Conservation (phyloP, 2,888 invertebrate genomes). For the Diaperis boleti region DNA sequence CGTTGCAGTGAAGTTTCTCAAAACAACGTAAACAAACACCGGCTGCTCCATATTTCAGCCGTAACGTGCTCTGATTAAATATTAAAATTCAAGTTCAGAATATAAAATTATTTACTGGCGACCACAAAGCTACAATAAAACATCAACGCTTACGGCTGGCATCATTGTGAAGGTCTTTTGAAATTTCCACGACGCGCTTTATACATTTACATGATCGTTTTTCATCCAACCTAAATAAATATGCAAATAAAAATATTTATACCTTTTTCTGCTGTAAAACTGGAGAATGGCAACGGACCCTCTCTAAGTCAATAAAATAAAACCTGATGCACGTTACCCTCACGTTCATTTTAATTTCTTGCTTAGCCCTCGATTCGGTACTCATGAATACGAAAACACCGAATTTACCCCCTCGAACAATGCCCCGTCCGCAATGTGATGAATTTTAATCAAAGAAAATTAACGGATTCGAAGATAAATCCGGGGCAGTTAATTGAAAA, state of each 20-base stretch:
- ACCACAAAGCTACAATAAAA: background rate
- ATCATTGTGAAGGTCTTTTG: background rate
- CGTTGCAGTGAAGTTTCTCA: too few species aligned
- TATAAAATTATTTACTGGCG: background rate
- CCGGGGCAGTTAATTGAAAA: constrained; percentile 22
- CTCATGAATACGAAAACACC: constrained; percentile 6
- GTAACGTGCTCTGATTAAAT: background rate
- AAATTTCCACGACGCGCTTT: background rate
- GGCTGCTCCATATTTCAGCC: background rate
- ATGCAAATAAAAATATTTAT: constrained; percentile 13
- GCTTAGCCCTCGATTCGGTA: constrained; percentile 14
- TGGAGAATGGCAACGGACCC: background rate
- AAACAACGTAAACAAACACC: too few species aligned
- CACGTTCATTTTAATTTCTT: constrained; percentile 20
- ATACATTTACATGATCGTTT: background rate
- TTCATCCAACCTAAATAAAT: constrained; percentile 6
- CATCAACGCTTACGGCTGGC: background rate
- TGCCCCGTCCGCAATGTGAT: constrained; percentile 22
- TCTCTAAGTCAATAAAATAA: constrained; percentile 6
- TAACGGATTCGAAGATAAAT: constrained; percentile 26
- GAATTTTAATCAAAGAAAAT: constrained; percentile 28
- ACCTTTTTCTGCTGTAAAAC: background rate
- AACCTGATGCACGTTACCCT: constrained; percentile 4
- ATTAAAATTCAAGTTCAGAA: background rate
- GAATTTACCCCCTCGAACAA: constrained; percentile 12